Evolutionary conservation across 2,888 invertebrate species (phyloP).

Genomic region (Volucella zonaria): DNA sequence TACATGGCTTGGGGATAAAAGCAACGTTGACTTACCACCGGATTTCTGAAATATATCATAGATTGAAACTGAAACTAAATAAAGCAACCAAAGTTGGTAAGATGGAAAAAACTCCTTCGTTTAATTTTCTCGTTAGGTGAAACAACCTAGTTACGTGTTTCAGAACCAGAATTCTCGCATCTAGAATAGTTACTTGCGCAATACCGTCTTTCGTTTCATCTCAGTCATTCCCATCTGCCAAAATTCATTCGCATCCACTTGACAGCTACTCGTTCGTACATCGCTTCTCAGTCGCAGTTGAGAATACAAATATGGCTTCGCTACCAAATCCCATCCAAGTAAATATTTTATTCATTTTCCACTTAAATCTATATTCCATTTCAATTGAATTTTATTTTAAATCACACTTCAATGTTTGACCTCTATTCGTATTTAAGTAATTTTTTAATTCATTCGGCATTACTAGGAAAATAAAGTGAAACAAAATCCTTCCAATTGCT

Average conservation of each 20-base stretch:
- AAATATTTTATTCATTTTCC: constrained; percentile 65
- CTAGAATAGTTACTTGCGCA: constrained; percentile 16
- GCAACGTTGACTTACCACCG: no score
- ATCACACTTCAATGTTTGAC: neutral
- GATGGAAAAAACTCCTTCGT: no score
- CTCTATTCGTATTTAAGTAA: neutral
- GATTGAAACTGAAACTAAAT: no score
- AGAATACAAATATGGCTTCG: constrained; percentile 73
- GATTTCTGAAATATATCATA: no score
- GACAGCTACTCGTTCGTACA: constrained; percentile 15
- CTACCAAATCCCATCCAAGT: constrained; percentile 71
- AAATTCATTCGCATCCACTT: constrained; percentile 51
- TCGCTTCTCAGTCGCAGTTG: constrained; percentile 71
- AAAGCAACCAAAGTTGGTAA: no score
- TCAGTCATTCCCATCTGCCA: constrained; percentile 29
- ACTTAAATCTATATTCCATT: constrained; percentile 38
- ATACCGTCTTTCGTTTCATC: neutral
- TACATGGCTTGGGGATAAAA: no score
- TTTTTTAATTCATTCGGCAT: constrained; percentile 14
- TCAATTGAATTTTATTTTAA: constrained; percentile 13
- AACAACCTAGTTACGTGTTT: neutral
- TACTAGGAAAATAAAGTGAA: constrained; percentile 24
- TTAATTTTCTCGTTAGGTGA: no score
- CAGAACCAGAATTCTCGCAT: neutral
- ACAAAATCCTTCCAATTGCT: constrained; percentile 47